Evolutionary conservation across 2,113 vertebrate species (phyloP).

Genomic region (Nesogale talazaci): DNA sequence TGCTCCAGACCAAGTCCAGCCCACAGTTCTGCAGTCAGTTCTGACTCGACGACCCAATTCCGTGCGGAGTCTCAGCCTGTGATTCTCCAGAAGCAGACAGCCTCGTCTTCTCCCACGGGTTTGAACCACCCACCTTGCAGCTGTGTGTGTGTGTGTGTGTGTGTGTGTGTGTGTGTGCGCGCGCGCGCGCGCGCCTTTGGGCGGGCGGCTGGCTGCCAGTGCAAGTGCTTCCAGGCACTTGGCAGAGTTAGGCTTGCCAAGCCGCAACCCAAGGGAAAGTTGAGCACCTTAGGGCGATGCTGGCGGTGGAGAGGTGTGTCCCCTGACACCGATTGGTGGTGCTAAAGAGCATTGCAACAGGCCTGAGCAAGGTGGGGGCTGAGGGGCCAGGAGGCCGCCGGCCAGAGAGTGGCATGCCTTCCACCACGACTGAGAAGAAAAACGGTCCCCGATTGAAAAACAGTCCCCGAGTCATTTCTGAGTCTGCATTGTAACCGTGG

Average conservation of each 20-base stretch:
- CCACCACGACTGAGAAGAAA: too few species aligned
- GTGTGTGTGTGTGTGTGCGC: too few species aligned
- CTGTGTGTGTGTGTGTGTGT: too few species aligned
- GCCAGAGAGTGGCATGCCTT: not conserved
- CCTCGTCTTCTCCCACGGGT: too few species aligned
- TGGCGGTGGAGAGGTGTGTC: not conserved
- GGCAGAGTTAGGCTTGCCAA: not conserved
- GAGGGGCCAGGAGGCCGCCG: too few species aligned
- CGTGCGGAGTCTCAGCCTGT: too few species aligned
- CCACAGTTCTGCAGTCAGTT: too few species aligned
- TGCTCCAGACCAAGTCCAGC: too few species aligned
- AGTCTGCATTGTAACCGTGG: not conserved
- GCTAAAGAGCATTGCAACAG: not conserved
- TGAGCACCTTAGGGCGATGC: not conserved
- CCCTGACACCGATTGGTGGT: not conserved
- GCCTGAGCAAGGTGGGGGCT: not conserved
- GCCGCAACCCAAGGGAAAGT: not conserved
- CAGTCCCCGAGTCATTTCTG: not conserved
- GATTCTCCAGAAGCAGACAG: too few species aligned
- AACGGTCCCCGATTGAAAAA: too few species aligned
- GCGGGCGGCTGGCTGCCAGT: not conserved
- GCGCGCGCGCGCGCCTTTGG: not conserved
- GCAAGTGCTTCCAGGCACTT: not conserved
- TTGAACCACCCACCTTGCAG: too few species aligned
- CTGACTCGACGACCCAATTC: too few species aligned